Evolutionary conservation across 2,888 invertebrate genomes (phyloP), one percentile per base, ranked within the genome.

Genomic region (Fragum whitleyi): DNA sequence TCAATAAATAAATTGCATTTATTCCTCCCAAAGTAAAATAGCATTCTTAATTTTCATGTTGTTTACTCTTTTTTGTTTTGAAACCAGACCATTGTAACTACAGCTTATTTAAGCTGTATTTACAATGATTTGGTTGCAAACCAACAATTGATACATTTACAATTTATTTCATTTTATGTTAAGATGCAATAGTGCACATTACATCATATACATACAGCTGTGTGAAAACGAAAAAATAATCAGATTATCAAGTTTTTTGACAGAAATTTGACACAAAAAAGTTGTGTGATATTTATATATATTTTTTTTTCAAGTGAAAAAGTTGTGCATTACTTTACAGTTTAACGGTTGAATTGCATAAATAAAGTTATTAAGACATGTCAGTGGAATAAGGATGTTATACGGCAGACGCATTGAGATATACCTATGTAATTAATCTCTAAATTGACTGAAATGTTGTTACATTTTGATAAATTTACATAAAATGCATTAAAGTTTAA

Each of bases 351-450:
- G 57, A 28, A 57, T 57, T 14, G 57, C 57, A 23, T 57, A 28
- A 23, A 57, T 57, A 57, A 9, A 57, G 14, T 26, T 26, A 57
- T 47, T n/a, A 47, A 57, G 23, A 23, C 23, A 6, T 57, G 57
- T 7, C 57, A 57, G 21, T 21, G 21, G 23, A 26, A 57, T 57
- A 7, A 14, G 57, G 47, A 47, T 47, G 47, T 47, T 47, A 9
- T 21, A 42, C 39, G 7, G 23, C 9, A 21, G 23, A 65, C 21
- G 42, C 23, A 65, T 65, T 65, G 65, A 65, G 36, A 65, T 42
- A 42, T 65, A 65, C 42, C 65, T 21, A 65, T 65, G 65, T 65
- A 65, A 65, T 65, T 65, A 65, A 65, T 65, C 65, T 65, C 36
- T 16, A 21, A 21, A 11, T 65, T 36, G 21, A 42, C 42, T 23